Evolutionary conservation across 1,140 invertebrate genomes (phyloP).

Genomic region (Prorops nasuta): DNA sequence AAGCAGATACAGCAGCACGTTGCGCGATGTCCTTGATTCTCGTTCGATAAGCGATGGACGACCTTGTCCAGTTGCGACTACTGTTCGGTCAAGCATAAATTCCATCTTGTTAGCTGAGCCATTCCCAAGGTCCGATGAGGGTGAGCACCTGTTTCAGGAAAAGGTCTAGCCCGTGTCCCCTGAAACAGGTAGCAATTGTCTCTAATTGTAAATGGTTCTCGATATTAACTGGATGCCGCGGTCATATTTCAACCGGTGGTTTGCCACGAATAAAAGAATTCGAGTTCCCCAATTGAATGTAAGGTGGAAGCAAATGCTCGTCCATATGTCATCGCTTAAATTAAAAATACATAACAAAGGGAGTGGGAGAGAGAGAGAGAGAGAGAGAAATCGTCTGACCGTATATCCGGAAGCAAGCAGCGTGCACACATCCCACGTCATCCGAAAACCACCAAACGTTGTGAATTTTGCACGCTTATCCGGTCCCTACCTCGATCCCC

Average conservation of each 20-base stretch:
- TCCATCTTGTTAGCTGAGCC: constrained; percentile 5
- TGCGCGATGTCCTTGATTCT: too few relatives aligned
- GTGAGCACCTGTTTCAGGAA: constrained; percentile 19
- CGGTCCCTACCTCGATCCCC: too few relatives aligned
- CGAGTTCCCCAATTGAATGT: constrained; percentile 2
- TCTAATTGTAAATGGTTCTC: constrained; percentile 24
- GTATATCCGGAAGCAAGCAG: too few relatives aligned
- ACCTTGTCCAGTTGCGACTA: constrained; percentile 1
- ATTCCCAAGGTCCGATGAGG: too few relatives aligned
- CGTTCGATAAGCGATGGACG: too few relatives aligned
- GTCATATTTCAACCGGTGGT: constrained; percentile 8
- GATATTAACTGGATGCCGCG: constrained; percentile 9
- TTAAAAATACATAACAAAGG: too few relatives aligned
- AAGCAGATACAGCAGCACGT: too few relatives aligned
- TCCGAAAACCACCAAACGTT: too few relatives aligned
- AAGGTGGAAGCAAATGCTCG: constrained; percentile 3
- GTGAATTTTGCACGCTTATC: too few relatives aligned
- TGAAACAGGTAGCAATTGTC: constrained; percentile 28
- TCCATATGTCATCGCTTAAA: constrained; percentile 21
- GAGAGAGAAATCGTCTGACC: too few relatives aligned
- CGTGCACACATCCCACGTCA: too few relatives aligned
- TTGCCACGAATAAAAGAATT: neutral
- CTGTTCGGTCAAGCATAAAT: constrained; percentile 14
- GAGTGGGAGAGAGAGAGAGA: too few relatives aligned
- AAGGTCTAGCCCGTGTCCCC: constrained; percentile 7